Evolutionary conservation across 2,113 vertebrate species (phyloP), one percentile per base, ranked within the genome.

Genomic region (Agapornis roseicollis): DNA sequence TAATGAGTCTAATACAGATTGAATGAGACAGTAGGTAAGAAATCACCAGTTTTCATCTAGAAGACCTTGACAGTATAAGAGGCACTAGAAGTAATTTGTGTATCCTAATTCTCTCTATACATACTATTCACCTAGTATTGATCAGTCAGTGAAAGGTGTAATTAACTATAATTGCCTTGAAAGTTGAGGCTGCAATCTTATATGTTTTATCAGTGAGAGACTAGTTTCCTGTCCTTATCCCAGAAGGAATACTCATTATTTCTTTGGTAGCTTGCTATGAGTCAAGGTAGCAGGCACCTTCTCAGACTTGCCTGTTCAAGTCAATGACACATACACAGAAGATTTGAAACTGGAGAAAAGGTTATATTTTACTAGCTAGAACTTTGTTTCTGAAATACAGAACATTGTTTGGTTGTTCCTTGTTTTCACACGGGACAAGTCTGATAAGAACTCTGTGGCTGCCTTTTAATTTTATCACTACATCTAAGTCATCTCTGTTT

Each of bases 251-350:
- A 77, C 5, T 82, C 0, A 0, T 44, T 84, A 55, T 63, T 95
- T 83, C 79, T 88, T 83, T 39, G 33, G 60, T 55, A 85, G 42
- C 47, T 78, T 88, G 64, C 31, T 53, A 22, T 92, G 88, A 90
- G 85, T 92, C 85, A 93, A 71, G 44, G 42, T 42, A 88, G 41
- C 31, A 90, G 49, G 60, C 69, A 80, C 39, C 15, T 96, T 74
- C 56, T 78, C 76, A 83, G 90, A 74, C 90, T 94, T 95, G 82
- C 88, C 95, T 78, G 90, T 93, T 96, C 88, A 95, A 96, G 85
- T 92, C 77, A 94, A 29, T 90, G 92, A 85, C 88, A 96, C 65
- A 88, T 15, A n/a, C 1, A 2, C 70, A 66, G 53, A 85, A 84
- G 47, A 74, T 55, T 19, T 91, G 69, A 83, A 92, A 91, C 47